phyloP scores from a whole-genome alignment of 2,888 invertebrate genomes.

The Acanthopleura granulata region DNA sequence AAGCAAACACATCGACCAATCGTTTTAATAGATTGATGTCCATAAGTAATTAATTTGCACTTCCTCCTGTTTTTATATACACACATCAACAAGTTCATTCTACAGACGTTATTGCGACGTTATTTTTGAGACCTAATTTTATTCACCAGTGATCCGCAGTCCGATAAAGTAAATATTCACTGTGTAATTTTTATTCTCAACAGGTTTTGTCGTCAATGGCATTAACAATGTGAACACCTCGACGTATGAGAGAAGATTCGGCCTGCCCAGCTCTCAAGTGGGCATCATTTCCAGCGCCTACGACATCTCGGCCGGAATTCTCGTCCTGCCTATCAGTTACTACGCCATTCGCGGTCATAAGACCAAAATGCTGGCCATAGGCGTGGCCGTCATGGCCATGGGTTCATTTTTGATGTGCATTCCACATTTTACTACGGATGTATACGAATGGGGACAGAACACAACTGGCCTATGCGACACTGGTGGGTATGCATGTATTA shows the following conservation, averaged over 20 bases:
- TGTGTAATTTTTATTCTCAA: constrained; percentile 20
- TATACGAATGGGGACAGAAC: constrained; percentile 71
- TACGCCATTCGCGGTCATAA: constrained; percentile 65
- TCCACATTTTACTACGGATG: constrained; percentile 83
- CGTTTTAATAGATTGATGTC: too few relatives aligned
- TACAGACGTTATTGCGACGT: too few relatives aligned
- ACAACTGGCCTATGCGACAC: constrained; percentile 21
- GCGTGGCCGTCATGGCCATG: constrained; percentile 79
- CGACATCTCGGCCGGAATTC: constrained; percentile 61
- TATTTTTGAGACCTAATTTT: too few relatives aligned
- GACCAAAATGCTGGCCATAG: constrained; percentile 80
- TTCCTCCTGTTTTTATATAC: too few relatives aligned
- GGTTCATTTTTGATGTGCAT: constrained; percentile 81
- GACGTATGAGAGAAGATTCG: constrained; percentile 62
- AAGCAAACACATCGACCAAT: too few relatives aligned
- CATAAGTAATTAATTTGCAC: too few relatives aligned
- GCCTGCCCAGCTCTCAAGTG: constrained; percentile 57
- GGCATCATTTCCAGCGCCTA: constrained; percentile 64
- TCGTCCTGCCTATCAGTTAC: constrained; percentile 57
- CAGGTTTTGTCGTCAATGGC: constrained; percentile 66
- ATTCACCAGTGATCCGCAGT: too few relatives aligned
- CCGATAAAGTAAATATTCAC: too few relatives aligned
- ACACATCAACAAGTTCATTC: too few relatives aligned
- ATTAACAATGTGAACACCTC: constrained; percentile 65
- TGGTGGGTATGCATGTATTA: too few relatives aligned